Evolutionary conservation across 2,113 vertebrate species (phyloP), one percentile per base, ranked within the genome.

Genomic region (Brachyhypopomus occidentalis): DNA sequence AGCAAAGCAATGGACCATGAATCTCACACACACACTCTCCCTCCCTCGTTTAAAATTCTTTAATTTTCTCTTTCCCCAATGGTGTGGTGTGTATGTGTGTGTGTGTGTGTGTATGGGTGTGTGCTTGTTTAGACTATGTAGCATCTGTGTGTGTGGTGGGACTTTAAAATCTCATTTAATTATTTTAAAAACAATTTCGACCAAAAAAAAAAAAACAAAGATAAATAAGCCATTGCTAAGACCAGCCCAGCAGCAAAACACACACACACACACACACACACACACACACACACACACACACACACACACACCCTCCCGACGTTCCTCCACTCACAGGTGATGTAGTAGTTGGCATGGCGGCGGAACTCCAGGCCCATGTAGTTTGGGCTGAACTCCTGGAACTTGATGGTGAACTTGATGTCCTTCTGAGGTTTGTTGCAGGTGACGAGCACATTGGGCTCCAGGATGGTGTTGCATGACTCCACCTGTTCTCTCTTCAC

Each of bases 361-460:
- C 89, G 80, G 92, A 96, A 96, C 89, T 96, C 95, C 86, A 96
- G 90, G 87, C 95, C 95, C 95, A 96, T 96, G 92, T 96, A 96
- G 91, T 96, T 96, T 84, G 95, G 95, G 90, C 95, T 96, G 91
- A 96, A 96, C 88, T 96, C 95, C 91, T 96, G 95, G 87, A 96
- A 96, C 89, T 96, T 96, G 90, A 96, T 96, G 87, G 95, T 96
- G 85, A 95, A 96, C 77, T 95, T 95, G 85, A 96, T 95, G 87
- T 96, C 94, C 88, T 94, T 94, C 81, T 96, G 94, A 0, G 95
- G 95, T 86, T 93, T 91, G 87, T 96, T 96, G 90, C 95, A 96
- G 0, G 94, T 96, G 66, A 96, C 94, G 88, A 96, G 90, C 77
- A 96, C 93, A 0, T 96, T 95, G 82, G 95, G 95, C 87, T 96